These are phyloP conservation scores for Sebastes hubbsi DNA, from an alignment of 2,797 vertebrate genomes.

Conservation along the genomic window DNA sequence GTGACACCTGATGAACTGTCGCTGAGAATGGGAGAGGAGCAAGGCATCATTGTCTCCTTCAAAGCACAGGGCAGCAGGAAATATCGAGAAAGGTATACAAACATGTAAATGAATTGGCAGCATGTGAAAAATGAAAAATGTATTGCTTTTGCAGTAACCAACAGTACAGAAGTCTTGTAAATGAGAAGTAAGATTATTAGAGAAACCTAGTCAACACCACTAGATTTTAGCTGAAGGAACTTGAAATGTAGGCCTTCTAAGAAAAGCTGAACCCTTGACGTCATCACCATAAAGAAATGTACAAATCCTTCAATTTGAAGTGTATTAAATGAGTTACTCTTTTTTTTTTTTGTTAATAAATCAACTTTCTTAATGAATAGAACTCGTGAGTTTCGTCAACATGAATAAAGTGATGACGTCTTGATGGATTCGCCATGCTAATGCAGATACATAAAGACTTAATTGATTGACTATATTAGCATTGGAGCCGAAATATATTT, in stretches of 20 bases:
- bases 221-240: neutral
- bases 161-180: neutral
- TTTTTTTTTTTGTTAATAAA: too few species aligned
- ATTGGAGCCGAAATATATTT: too few species aligned
- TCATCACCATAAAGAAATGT: accelerated
- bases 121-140: neutral
- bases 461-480: too few species aligned
- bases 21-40: slow-evolving; percentile 88
- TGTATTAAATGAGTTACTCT: too few species aligned
- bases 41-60: slow-evolving; percentile 84
- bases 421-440: too few species aligned
- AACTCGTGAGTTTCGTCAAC: too few species aligned
- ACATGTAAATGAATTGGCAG: neutral
- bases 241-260: neutral
- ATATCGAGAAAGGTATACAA: slow-evolving; percentile 84
- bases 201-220: neutral
- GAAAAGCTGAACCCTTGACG: too few species aligned
- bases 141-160: neutral
- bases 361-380: too few species aligned
- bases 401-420: too few species aligned
- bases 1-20: slow-evolving; percentile 87
- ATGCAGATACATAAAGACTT: too few species aligned
- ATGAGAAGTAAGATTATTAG: neutral
- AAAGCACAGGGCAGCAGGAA: slow-evolving; percentile 72
- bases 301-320: too few species aligned